phyloP scores from a whole-genome alignment of 2,113 vertebrate genomes.

The Chloropsis cyanopogon region DNA sequence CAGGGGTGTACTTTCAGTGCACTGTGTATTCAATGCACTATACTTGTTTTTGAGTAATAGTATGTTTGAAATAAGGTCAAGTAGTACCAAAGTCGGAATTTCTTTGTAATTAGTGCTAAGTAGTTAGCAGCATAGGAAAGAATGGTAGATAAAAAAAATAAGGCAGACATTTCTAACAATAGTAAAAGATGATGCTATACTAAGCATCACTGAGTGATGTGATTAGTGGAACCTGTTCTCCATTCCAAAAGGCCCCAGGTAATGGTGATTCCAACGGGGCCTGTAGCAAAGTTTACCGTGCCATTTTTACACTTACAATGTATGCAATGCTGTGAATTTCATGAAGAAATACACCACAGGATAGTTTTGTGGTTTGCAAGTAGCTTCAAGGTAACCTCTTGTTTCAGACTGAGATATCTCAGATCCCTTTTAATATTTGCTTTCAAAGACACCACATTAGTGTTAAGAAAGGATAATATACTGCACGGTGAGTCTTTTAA shows the following conservation, averaged over 20 bases:
- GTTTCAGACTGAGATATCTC: background rate
- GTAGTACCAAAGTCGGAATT: background rate
- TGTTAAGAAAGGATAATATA: background rate
- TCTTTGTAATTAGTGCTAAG: background rate
- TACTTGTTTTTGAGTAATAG: background rate
- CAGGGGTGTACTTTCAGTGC: background rate
- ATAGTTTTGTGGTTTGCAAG: background rate
- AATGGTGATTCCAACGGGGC: background rate
- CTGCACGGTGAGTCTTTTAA: constrained; percentile 17
- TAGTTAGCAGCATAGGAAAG: background rate
- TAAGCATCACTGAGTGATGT: background rate
- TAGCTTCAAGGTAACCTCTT: background rate
- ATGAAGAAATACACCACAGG: background rate
- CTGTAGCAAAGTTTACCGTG: background rate
- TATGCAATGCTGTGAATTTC: background rate
- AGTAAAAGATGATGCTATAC: background rate
- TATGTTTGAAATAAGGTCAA: background rate
- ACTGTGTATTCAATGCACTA: background rate
- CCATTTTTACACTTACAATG: background rate
- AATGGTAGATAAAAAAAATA: background rate
- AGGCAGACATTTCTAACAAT: background rate
- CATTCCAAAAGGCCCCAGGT: background rate
- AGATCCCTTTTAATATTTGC: background rate
- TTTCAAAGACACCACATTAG: background rate
- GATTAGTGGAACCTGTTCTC: background rate